These are phyloP conservation scores for Okapia johnstoni DNA, from an alignment of 2,113 vertebrate genomes.

Conservation along the genomic window DNA sequence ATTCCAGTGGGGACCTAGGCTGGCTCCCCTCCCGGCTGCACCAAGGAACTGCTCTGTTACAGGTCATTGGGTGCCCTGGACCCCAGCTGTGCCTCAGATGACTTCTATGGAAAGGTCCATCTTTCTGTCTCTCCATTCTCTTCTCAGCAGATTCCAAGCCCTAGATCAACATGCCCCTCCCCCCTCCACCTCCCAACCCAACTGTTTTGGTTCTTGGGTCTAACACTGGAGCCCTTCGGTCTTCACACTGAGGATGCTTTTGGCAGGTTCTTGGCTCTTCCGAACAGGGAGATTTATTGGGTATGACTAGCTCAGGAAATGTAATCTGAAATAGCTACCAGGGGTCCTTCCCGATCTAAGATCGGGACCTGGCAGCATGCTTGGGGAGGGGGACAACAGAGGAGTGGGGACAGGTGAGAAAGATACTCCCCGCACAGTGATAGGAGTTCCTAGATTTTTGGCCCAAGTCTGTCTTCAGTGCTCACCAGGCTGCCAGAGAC, in stretches of 20 bases:
- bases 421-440: neutral
- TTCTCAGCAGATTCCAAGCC: neutral
- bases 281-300: slow-evolving; percentile 90
- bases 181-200: neutral
- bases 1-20: neutral
- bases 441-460: neutral
- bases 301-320: slow-evolving; percentile 87
- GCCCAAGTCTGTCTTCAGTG: neutral
- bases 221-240: slow-evolving; percentile 82
- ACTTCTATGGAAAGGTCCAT: neutral
- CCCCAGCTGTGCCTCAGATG: neutral
- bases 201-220: slow-evolving; percentile 69
- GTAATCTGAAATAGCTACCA: neutral
- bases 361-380: slow-evolving; percentile 48
- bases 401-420: neutral
- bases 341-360: slow-evolving; percentile 25
- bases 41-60: neutral
- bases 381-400: slow-evolving; percentile 70
- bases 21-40: neutral
- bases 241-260: slow-evolving; percentile 87
- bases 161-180: neutral
- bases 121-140: neutral
- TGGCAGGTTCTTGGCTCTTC: slow-evolving; percentile 88
- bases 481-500: fast-evolving
- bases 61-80: neutral